phyloP scores from a whole-genome alignment of 1,140 invertebrate genomes.

The Brachionus paranguensis region DNA sequence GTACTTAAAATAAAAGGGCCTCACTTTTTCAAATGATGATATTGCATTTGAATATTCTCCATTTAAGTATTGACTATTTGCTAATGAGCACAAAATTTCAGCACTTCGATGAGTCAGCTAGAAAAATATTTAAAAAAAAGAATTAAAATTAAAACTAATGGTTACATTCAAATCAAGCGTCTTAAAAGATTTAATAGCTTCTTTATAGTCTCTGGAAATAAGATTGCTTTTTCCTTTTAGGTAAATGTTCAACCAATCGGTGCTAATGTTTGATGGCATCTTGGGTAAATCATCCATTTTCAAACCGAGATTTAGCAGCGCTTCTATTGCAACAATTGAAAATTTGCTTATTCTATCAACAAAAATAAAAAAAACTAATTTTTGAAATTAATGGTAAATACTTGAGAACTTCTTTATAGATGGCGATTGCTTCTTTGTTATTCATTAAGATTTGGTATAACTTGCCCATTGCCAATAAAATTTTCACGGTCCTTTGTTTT shows the following conservation, averaged over 20 bases:
- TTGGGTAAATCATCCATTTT: constrained; percentile 29
- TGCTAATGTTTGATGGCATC: neutral
- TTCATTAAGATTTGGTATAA: constrained; percentile 21
- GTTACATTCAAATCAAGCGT: constrained; percentile 6
- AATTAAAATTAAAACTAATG: neutral
- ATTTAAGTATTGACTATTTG: constrained; percentile 30
- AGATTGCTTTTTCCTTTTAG: constrained; percentile 21
- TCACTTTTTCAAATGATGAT: constrained; percentile 27
- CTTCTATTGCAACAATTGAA: constrained; percentile 31
- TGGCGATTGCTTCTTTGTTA: constrained; percentile 22
- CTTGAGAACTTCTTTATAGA: constrained; percentile 37
- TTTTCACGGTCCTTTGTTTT: constrained; percentile 16
- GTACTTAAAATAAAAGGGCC: neutral
- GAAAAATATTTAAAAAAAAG: neutral
- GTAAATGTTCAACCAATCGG: constrained; percentile 23
- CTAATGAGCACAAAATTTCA: constrained; percentile 18
- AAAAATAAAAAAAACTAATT: neutral
- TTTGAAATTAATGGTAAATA: neutral
- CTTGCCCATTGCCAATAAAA: constrained; percentile 20
- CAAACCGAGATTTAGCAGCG: neutral
- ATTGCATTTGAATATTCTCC: constrained; percentile 34
- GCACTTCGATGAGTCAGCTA: neutral
- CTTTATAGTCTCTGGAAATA: constrained; percentile 19
- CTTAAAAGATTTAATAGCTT: constrained; percentile 29
- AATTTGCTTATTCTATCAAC: neutral